Evolutionary conservation across 2,797 vertebrate genomes (phyloP).

Genomic region (Paramormyrops hopkinsi): DNA sequence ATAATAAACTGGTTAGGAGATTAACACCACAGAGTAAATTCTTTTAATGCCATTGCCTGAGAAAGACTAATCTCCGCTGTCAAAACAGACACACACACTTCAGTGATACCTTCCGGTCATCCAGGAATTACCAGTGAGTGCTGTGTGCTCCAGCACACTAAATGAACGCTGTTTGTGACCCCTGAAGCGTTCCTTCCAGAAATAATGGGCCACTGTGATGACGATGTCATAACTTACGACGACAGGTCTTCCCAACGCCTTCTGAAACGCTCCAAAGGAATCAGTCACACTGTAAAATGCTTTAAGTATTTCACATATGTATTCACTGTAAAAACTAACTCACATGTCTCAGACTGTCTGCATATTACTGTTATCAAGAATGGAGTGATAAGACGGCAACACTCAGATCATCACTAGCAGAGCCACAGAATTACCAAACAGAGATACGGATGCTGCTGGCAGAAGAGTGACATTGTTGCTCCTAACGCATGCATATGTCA

Average conservation of each 20-base stretch:
- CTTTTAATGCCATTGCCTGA: conserved; percentile 10
- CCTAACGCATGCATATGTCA: not conserved
- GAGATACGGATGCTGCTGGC: not conserved
- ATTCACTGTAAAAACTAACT: not conserved
- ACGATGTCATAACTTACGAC: not conserved
- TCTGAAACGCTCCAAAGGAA: not conserved
- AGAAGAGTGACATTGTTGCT: not conserved
- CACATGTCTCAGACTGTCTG: not conserved
- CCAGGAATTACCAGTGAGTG: conserved; percentile 1
- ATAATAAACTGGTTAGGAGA: conserved; percentile 15
- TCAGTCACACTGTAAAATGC: not conserved
- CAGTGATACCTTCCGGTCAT: conserved; percentile 8
- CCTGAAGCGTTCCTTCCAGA: not conserved
- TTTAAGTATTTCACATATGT: not conserved
- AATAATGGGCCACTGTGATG: not conserved
- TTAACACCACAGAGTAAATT: conserved; percentile 13
- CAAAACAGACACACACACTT: conserved; percentile 16
- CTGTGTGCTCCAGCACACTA: not conserved
- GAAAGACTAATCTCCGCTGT: conserved; percentile 20
- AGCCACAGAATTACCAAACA: not conserved
- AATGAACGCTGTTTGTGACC: not conserved
- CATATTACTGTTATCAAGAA: not conserved
- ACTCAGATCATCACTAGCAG: not conserved
- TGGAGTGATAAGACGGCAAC: not conserved
- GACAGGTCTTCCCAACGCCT: not conserved